Conservation (phyloP, 2,888 invertebrate species). For the Tetropium fuscum region DNA sequence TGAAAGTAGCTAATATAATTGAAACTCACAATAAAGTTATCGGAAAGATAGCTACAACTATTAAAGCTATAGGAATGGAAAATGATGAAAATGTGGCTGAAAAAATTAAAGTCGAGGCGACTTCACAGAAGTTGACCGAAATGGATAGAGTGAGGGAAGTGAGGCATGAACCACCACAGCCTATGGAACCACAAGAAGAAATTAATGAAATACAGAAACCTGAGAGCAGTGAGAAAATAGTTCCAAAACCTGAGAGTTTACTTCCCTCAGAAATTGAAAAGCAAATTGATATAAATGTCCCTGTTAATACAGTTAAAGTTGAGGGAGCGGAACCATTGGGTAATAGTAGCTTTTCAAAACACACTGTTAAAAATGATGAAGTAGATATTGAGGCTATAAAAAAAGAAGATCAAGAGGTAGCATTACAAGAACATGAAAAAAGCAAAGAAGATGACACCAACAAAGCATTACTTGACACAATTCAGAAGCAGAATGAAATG, state of each 20-base stretch:
- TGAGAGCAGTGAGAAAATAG: slow-evolving; percentile 23
- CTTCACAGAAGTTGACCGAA: slow-evolving; percentile 19
- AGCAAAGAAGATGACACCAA: slow-evolving; percentile 56
- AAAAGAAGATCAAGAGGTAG: slow-evolving; percentile 65
- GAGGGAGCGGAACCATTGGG: background rate
- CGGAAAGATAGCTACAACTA: slow-evolving; percentile 4
- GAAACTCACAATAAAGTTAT: background rate
- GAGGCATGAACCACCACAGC: slow-evolving; percentile 63
- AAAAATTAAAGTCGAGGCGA: slow-evolving; percentile 21
- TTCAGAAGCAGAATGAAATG: slow-evolving; percentile 77
- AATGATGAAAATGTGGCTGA: background rate
- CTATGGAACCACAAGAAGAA: slow-evolving; percentile 50
- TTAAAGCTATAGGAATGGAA: slow-evolving; percentile 38
- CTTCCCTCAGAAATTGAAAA: too few relatives aligned
- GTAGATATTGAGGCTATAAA: slow-evolving; percentile 66
- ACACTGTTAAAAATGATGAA: slow-evolving; percentile 59
- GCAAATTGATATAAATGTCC: slow-evolving; percentile 1
- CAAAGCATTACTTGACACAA: slow-evolving; percentile 71
- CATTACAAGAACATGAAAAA: slow-evolving; percentile 60
- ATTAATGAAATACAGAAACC: slow-evolving; percentile 13
- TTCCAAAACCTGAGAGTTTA: too few relatives aligned
- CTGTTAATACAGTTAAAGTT: background rate
- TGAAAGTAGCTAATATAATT: slow-evolving; percentile 4
- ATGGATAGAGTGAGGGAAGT: slow-evolving; percentile 57
- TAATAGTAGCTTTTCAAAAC: too few relatives aligned